Base-by-base conservation (phyloP, 2,797 vertebrate species). In the Strix occidentalis region DNA sequence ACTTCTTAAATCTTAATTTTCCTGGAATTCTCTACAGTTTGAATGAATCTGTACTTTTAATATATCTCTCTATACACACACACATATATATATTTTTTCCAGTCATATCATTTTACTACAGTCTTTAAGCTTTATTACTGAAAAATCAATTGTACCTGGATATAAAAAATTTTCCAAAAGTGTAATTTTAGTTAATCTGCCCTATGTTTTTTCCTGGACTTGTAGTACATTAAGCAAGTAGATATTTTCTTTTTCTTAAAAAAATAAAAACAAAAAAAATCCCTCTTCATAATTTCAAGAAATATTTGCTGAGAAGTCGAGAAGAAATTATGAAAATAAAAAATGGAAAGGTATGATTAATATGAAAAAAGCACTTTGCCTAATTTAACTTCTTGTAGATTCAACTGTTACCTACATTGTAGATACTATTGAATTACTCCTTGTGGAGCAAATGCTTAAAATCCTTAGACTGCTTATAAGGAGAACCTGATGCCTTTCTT, bases 11-110 rank as follows among this genome's bases (percentile, higher is more conserved):
- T 61, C 10, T 48, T 48, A 37, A 2, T 43, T 83, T 66, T 74
- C 10, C 25, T 57, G 6, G 12, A 17, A 23, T 61, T 90, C 24
- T 74, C 46, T 78, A 26, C 29, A 57, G 37, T 61, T 78, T 35
- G 31, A 90, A 87, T 8, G 8, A 39, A 54, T 64, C 4, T 35
- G 4, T 13, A 20, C 24, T 58, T 51, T 74, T 35, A 60, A 50
- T 14, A 35, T 21, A 12, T 5, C 15, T 16, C 43, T 17, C 9
- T 0, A 10, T 1, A 35, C 13, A 46, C 2, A 26, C 6, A 23
- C 5, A 10, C 13, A 10, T 9, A 23, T 37, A n/a, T 84, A 10
- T 2, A 39, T 19, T 48, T n/a, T 46, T 13, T 20, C 7, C 4
- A 37, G 28, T 17, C 6, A 19, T 56, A 33, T 16, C 3, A 9